These are phyloP conservation scores for Bimastos eiseni DNA, from an alignment of 2,888 invertebrate genomes.

Conservation along the genomic window DNA sequence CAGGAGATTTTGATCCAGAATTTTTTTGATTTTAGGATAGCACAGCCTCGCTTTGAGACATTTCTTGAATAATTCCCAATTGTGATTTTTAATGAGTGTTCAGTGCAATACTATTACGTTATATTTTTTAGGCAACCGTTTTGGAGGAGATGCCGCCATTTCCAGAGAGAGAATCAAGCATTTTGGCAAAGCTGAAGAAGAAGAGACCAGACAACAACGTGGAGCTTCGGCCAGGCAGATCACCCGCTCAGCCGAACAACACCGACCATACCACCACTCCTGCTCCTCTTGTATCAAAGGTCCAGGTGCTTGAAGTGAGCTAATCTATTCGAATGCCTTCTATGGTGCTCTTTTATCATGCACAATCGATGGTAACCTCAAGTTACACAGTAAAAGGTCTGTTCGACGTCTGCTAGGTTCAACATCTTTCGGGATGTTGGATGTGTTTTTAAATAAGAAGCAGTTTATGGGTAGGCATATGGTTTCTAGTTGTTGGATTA, in stretches of 20 bases:
- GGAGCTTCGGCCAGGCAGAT: not conserved
- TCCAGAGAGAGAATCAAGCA: constrained; percentile 96
- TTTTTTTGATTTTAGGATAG: not conserved
- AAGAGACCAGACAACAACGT: constrained; percentile 69
- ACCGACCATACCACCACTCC: not conserved
- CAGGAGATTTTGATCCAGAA: not conserved
- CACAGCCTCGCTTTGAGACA: not conserved
- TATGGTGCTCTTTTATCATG: not conserved
- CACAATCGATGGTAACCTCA: not conserved
- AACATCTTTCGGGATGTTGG: not conserved
- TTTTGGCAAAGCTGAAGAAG: constrained; percentile 94
- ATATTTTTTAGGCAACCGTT: constrained; percentile 78
- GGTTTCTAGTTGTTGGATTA: not conserved
- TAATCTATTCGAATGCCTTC: not conserved
- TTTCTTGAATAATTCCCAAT: not conserved
- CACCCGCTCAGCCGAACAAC: constrained; percentile 17
- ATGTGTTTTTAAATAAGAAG: not conserved
- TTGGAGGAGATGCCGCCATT: constrained; percentile 99
- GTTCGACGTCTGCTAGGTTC: not conserved
- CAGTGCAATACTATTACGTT: not conserved
- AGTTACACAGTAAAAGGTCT: not conserved
- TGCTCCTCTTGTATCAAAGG: not conserved
- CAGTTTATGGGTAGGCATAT: not conserved
- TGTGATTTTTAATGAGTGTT: not conserved
- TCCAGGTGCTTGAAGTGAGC: constrained; percentile 6